Base-by-base conservation (phyloP, 2,888 invertebrate species). In the Thera britannica region DNA sequence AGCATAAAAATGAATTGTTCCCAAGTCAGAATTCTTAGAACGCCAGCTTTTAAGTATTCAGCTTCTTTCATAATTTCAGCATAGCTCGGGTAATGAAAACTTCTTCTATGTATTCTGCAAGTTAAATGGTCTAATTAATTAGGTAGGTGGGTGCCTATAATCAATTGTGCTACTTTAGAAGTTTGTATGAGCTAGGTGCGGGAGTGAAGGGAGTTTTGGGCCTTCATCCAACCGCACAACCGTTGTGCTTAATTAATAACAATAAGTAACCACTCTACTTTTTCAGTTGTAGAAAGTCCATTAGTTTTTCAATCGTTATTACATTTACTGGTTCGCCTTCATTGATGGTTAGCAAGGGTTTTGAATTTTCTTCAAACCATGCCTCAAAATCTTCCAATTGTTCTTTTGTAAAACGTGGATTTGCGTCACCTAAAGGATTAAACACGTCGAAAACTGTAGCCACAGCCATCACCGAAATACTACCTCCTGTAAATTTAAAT, bases 1-100 rank as follows among this genome's bases (percentile, higher is more conserved):
- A 93, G 77, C 36, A 92, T 81, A 67, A 87, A 90, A 72, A 93
- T 80, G 69, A 90, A 77, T 79, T 93, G 92, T 49, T 90, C 87
- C 74, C 83, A 83, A 11, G 87, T 90, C 49, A 93, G 67, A 73
- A 89, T 72, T 81, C 87, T 84, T 48, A 79, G 76, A 5, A 73
- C 59, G 52, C 80, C 86, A 49, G 87, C 88, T 76, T 87, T 83
- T 57, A 92, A 77, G 49, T 78, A 75, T 77, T 93, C 93, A 3
- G 79, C 86, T 75, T 85, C 82, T 9, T 9, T 77, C 90, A 93
- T 92, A 59, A 93, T 83, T 79, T 90, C 89, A 12, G 75, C 83
- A 78, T 91, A 92, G 44, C 72, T 82, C 35, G 93, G 93, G 65
- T 90, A 90, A 41, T 82, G 76, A 75, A 88, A 92, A 77, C 75